phyloP scores from a whole-genome alignment of 2,113 vertebrate species.

The Scytalopus superciliaris region DNA sequence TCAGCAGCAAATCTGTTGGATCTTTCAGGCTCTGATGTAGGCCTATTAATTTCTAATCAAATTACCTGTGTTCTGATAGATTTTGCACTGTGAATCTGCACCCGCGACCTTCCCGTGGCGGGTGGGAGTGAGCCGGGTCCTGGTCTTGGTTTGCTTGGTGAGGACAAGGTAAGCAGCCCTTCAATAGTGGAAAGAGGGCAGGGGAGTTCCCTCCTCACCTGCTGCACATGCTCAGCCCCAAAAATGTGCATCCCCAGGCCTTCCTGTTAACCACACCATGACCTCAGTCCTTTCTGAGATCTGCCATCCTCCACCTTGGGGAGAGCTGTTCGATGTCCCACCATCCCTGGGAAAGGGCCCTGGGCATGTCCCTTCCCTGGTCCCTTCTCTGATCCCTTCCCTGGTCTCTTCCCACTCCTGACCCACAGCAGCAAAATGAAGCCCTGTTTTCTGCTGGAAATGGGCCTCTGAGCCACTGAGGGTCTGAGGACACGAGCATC shows the following conservation, averaged over 20 bases:
- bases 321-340: not conserved
- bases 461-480: accelerated
- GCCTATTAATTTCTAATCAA: conserved; percentile 57
- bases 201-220: not conserved
- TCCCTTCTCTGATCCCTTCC: not conserved
- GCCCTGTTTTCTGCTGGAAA: accelerated
- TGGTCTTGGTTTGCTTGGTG: not conserved
- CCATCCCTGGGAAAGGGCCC: not conserved
- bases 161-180: not conserved
- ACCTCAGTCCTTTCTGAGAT: not conserved
- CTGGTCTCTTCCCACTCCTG: accelerated
- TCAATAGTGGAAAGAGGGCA: not conserved
- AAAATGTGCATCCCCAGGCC: not conserved
- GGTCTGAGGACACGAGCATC: accelerated
- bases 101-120: accelerated
- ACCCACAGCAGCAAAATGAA: not conserved
- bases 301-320: accelerated
- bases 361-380: not conserved
- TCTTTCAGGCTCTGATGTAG: conserved; percentile 28
- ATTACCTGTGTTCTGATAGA: not conserved
- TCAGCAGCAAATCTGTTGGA: conserved; percentile 57
- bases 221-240: not conserved
- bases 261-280: accelerated
- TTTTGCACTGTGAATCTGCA: not conserved
- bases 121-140: accelerated